These are phyloP conservation scores for Elymnias hypermnestra DNA, from an alignment of 1,140 invertebrate species.

Conservation along the genomic window DNA sequence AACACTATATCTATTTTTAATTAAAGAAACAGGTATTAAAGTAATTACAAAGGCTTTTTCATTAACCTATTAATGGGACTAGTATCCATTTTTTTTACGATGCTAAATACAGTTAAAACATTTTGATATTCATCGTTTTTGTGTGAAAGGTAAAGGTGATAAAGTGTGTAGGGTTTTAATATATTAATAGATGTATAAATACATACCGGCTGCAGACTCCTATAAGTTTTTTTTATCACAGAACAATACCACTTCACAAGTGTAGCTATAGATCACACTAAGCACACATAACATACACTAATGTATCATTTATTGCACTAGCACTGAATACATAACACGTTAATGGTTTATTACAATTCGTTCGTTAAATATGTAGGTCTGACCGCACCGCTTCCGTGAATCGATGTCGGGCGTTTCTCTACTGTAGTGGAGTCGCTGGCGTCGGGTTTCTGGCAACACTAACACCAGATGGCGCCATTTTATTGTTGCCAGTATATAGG, in stretches of 20 bases:
- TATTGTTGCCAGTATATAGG: slow-evolving; percentile 21
- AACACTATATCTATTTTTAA: slow-evolving; percentile 7
- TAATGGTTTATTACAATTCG: slow-evolving; percentile 44
- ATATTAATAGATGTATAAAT: no score
- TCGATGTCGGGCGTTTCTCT: slow-evolving; percentile 59
- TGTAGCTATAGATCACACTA: slow-evolving; percentile 57
- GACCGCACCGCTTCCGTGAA: slow-evolving; percentile 52
- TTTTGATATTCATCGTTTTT: no score
- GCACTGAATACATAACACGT: slow-evolving; percentile 62
- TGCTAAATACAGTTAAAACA: no score
- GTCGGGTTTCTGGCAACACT: slow-evolving; percentile 24
- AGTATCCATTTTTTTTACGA: no score
- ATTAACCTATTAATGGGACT: no score
- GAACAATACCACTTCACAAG: slow-evolving; percentile 49
- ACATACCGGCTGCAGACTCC: slow-evolving; percentile 54
- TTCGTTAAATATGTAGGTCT: slow-evolving; percentile 49
- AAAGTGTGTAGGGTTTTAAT: no score
- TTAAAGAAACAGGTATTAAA: slow-evolving; percentile 21
- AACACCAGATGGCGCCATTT: slow-evolving; percentile 37
- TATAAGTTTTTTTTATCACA: slow-evolving; percentile 41
- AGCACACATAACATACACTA: slow-evolving; percentile 62
- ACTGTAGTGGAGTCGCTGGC: slow-evolving; percentile 42
- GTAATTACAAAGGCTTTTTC: no score
- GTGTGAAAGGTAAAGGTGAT: no score
- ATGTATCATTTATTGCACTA: slow-evolving; percentile 58